A percentile compares a stretch with the other conserved stretches of the same genome.
Evolutionary conservation across 2,888 invertebrate genomes (phyloP).

Genomic region (Eucera pruinosa): DNA sequence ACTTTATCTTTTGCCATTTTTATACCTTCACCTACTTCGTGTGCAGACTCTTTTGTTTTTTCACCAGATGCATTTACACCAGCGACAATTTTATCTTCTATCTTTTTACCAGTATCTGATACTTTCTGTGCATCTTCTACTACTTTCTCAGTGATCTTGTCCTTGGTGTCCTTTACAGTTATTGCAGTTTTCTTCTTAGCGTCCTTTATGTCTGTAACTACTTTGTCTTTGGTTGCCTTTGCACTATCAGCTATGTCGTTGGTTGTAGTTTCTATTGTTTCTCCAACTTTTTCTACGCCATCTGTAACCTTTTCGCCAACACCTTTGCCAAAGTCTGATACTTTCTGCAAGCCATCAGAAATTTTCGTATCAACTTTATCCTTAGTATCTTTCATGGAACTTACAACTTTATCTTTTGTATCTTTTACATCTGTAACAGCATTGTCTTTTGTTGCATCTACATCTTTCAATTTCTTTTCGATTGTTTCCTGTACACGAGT

Average conservation of each 20-base stretch:
- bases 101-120: conserved; percentile 79
- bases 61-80: conserved; percentile 22
- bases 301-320: conserved; percentile 72
- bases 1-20: conserved; percentile 79
- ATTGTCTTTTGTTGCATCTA: conserved; percentile 40
- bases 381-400: conserved; percentile 46
- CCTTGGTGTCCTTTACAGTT: conserved; percentile 55
- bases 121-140: conserved; percentile 76
- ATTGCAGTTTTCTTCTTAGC: conserved; percentile 50
- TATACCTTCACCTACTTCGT: conserved; percentile 15
- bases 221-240: conserved; percentile 69
- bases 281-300: conserved; percentile 85
- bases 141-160: conserved; percentile 34
- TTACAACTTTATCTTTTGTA: conserved; percentile 45
- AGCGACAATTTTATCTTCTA: conserved; percentile 70
- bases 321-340: conserved; percentile 55
- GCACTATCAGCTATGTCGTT: conserved; percentile 84
- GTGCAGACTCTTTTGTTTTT: conserved; percentile 57
- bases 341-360: conserved; percentile 23
- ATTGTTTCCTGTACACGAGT: conserved; percentile 57
- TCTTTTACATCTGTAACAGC: conserved; percentile 41
- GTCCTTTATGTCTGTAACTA: conserved; percentile 47
- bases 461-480: conserved; percentile 44
- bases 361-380: conserved; percentile 50
- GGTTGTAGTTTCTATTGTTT: conserved; percentile 40